These are phyloP conservation scores for Crotalus viridis DNA, from an alignment of 2,113 vertebrate genomes.

Conservation along the genomic window DNA sequence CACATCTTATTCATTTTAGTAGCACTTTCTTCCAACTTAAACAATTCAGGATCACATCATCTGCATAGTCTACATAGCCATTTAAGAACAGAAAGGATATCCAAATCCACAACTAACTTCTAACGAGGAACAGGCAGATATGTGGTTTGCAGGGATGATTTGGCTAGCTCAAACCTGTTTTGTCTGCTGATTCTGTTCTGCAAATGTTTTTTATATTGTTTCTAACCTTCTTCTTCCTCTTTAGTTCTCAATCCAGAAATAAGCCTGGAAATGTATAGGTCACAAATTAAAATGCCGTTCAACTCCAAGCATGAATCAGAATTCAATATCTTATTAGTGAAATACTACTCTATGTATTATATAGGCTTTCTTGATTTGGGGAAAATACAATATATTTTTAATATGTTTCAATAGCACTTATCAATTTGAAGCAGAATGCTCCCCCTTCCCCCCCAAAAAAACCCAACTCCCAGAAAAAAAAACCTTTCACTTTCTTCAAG, in stretches of 20 bases:
- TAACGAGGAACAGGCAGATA: neutral
- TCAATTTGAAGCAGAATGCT: neutral
- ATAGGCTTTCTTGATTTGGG: neutral
- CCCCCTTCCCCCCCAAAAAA: neutral
- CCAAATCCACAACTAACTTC: neutral
- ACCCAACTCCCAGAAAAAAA: accelerated
- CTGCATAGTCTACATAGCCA: neutral
- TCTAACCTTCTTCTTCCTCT: neutral
- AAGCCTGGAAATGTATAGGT: neutral
- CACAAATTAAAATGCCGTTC: neutral
- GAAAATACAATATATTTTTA: neutral
- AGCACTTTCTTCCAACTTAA: neutral
- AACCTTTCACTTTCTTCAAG: neutral
- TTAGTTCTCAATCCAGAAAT: neutral
- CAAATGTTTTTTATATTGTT: neutral
- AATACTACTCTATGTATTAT: neutral
- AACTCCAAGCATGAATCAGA: neutral
- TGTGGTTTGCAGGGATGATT: neutral
- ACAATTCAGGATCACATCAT: neutral
- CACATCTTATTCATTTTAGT: neutral
- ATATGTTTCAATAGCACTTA: neutral
- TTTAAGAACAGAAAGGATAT: neutral
- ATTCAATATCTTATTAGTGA: neutral
- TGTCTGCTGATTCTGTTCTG: neutral
- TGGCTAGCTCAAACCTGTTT: neutral